phyloP scores from a whole-genome alignment of 2,797 vertebrate species.

The Ctenochaetus hawaiiensis region DNA sequence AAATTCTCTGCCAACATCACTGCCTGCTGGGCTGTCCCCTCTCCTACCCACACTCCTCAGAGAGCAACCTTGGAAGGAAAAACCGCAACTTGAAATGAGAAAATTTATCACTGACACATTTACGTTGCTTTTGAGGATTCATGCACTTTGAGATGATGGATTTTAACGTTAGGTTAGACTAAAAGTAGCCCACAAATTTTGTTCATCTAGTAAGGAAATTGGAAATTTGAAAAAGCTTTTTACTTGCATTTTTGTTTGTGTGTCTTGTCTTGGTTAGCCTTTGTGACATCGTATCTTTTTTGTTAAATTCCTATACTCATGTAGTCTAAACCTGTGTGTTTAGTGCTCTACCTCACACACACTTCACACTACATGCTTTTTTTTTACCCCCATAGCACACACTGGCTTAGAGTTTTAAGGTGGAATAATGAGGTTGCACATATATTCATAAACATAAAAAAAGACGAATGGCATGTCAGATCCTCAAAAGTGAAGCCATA shows the following conservation, averaged over 20 bases:
- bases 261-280: background rate
- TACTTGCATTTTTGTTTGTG: background rate
- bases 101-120: constrained; percentile 26
- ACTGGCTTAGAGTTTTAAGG: too few species aligned
- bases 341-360: background rate
- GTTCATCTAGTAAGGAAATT: background rate
- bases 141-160: constrained; percentile 5
- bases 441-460: too few species aligned
- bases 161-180: background rate
- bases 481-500: too few species aligned
- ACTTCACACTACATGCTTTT: background rate
- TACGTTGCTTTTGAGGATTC: constrained; percentile 30
- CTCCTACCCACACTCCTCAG: constrained; percentile 14
- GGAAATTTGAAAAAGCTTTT: background rate
- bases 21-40: constrained; percentile 21
- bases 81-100: constrained; percentile 21
- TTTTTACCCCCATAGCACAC: background rate
- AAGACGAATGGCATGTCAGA: too few species aligned
- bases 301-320: background rate
- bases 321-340: background rate
- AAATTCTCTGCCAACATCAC: constrained; percentile 42
- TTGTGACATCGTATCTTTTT: background rate
- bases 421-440: too few species aligned
- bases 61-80: constrained; percentile 21
- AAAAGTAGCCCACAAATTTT: background rate